Conservation (phyloP, 2,888 invertebrate genomes). For the Rambutsinella grinnellia region DNA sequence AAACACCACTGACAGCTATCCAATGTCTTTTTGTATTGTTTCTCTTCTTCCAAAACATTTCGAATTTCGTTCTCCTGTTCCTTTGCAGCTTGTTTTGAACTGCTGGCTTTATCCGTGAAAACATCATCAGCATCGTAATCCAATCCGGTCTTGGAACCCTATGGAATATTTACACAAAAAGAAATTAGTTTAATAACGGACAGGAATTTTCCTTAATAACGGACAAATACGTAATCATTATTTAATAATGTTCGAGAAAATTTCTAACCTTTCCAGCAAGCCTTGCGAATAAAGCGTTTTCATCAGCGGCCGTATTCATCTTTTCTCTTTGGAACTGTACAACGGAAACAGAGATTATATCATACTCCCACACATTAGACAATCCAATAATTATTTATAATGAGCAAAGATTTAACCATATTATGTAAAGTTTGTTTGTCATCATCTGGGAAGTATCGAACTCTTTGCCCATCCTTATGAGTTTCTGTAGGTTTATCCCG, state of each 20-base stretch:
- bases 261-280: constrained; percentile 74
- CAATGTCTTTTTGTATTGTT: constrained; percentile 77
- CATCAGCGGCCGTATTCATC: constrained; percentile 82
- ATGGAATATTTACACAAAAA: constrained; percentile 44
- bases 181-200: constrained; percentile 16
- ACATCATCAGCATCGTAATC: constrained; percentile 84
- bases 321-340: constrained; percentile 76
- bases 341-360: constrained; percentile 31
- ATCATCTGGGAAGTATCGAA: constrained; percentile 90
- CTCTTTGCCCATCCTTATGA: constrained; percentile 80
- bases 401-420: constrained; percentile 72
- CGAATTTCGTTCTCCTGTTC: constrained; percentile 76
- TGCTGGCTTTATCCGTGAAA: constrained; percentile 80
- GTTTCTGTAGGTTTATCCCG: constrained; percentile 73
- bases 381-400: constrained; percentile 14
- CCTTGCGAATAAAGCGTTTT: constrained; percentile 84
- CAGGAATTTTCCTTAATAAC: constrained; percentile 21
- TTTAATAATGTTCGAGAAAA: constrained; percentile 2
- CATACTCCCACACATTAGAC: constrained; percentile 8
- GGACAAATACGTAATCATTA: constrained; percentile 9
- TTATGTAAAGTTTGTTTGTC: constrained; percentile 87
- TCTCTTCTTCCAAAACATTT: constrained; percentile 81
- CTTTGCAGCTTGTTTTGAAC: constrained; percentile 71
- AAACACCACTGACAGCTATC: constrained; percentile 88
- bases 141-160: constrained; percentile 68